Conservation (phyloP, 2,888 invertebrate genomes). For the Lamellibrachia satsuma region DNA sequence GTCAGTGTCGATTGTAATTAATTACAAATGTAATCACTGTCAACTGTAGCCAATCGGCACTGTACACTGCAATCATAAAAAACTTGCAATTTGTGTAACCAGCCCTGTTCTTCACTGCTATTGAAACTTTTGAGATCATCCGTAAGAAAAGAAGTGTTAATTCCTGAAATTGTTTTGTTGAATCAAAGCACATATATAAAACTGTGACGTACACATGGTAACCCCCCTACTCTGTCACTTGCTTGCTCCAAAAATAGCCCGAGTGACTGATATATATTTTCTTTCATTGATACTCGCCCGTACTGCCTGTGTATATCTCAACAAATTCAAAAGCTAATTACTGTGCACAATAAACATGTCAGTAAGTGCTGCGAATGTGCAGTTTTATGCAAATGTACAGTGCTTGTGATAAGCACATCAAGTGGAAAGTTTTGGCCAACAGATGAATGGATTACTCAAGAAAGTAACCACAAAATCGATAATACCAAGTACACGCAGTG, state of each 20-base stretch:
- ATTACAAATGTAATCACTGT: no score
- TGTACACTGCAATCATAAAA: no score
- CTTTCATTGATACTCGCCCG: not conserved
- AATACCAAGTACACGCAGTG: not conserved
- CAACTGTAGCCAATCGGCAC: no score
- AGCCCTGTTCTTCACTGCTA: no score
- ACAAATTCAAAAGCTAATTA: not conserved
- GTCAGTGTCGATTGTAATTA: no score
- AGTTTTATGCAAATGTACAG: conserved; percentile 8
- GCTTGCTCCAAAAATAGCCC: not conserved
- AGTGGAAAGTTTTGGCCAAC: not conserved
- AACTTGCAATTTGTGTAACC: no score
- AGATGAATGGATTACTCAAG: not conserved
- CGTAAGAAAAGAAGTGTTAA: not conserved
- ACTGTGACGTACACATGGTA: not conserved
- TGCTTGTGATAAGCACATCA: not conserved
- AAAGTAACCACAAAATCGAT: not conserved
- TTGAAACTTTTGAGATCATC: not conserved
- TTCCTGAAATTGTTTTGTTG: not conserved
- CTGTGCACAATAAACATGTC: not conserved
- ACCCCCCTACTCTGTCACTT: not conserved
- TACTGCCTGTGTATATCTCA: not conserved
- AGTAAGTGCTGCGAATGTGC: not conserved
- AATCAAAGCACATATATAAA: not conserved
- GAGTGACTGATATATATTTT: not conserved